Base-by-base conservation (phyloP, 2,797 vertebrate genomes). In the Acrossocheilus wenchowensis region DNA sequence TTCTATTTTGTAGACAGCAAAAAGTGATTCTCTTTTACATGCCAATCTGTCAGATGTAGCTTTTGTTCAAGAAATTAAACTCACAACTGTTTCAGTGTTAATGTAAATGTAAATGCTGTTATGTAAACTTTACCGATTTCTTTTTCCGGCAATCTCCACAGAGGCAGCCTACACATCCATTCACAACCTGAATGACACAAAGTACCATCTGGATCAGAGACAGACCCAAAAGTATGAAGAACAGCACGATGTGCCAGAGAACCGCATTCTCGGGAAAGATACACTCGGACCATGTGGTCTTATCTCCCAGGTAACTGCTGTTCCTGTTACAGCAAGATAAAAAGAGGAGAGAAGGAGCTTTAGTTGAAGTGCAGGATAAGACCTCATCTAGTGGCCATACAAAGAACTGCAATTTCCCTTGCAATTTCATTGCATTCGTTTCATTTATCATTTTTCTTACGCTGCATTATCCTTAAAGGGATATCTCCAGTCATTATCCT, bases 191-290 rank as follows among this genome's bases (percentile, higher is more conserved):
- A 68, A 97, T 89, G 85, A 90, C 93, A 30, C 96, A 96, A 87
- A 99, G 95, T 43, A 96, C 84, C 87, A 96, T 60, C 93, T 99
- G 97, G 0, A 97, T 15, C 0, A 90, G 0, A 0, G 95, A 96
- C 92, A 96, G 8, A 4, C 94, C 86, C 90, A 98, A 91, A 64
- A 97, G 91, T 0, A 95, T 87, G 71, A 93, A 96, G 92, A 98
- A 99, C 45, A 98, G 94, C 10, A 93, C 92, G 0, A 97, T 88
- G 0, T 98, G 97, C 98, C 98, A 99, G 90, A 94, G 34, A 6
- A 98, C 97, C 0, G 92, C 78, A 1, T 97, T 93, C 0, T 89
- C n/a, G 0, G 98, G 98, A 77, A 90, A 93, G 10, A 89, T 41
- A 77, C 98, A 99, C 0, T 0, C 0, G 0, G 50, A 1, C 95